Evolutionary conservation across 2,797 vertebrate species (phyloP).

Genomic region (Notamacropus eugenii): DNA sequence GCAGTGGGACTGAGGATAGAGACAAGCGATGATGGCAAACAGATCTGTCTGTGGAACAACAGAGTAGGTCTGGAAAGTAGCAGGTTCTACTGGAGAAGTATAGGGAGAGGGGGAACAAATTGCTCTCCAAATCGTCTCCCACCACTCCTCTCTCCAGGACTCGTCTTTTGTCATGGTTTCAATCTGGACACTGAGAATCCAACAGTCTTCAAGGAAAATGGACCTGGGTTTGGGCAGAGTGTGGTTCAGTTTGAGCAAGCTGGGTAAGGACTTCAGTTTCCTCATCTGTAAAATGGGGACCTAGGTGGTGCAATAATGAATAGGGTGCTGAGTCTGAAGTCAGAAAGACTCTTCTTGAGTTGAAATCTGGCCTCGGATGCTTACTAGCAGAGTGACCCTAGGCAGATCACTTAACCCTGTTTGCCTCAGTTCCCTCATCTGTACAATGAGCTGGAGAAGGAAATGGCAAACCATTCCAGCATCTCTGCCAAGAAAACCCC

Average conservation of each 20-base stretch:
- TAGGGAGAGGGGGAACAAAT: background rate
- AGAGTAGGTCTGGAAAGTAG: background rate
- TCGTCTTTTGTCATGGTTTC: conserved; percentile 50
- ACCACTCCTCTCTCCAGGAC: background rate
- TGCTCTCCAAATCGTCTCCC: background rate
- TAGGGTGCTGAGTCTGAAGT: background rate
- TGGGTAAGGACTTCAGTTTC: conserved; percentile 40
- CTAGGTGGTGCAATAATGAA: background rate
- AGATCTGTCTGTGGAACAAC: background rate
- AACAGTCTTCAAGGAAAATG: conserved; percentile 37
- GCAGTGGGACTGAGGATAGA: background rate
- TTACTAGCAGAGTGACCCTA: background rate
- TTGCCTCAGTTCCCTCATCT: background rate
- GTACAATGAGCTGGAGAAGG: background rate
- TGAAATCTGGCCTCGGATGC: background rate
- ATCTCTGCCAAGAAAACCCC: background rate
- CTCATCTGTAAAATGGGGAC: background rate
- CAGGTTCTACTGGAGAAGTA: background rate
- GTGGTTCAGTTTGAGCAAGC: conserved; percentile 53
- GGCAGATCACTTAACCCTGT: background rate
- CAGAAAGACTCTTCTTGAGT: background rate
- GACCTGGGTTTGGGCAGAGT: conserved; percentile 65
- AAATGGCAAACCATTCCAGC: background rate
- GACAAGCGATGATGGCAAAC: background rate
- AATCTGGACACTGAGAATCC: conserved; percentile 64